These are phyloP conservation scores for Drosophila obscura DNA, from an alignment of 1,140 invertebrate species.

Conservation along the genomic window DNA sequence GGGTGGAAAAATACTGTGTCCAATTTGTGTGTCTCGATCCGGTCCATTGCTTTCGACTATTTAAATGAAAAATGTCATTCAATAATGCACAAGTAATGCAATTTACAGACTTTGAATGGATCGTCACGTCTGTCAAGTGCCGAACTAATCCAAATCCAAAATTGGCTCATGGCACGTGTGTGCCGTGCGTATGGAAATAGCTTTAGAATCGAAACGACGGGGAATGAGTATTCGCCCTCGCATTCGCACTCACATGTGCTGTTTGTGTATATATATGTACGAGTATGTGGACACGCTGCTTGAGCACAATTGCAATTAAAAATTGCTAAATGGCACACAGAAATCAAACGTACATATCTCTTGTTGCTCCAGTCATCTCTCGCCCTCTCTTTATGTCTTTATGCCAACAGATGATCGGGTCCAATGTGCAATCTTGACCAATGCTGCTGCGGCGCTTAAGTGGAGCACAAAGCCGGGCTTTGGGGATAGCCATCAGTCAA, in stretches of 20 bases:
- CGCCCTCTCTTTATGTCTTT: conserved; percentile 3
- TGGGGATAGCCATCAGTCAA: conserved; percentile 2
- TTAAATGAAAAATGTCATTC: conserved; percentile 7
- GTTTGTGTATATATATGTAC: not conserved
- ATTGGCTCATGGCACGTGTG: conserved; percentile 33
- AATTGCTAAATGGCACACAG: conserved; percentile 32
- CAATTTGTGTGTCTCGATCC: not conserved
- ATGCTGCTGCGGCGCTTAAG: conserved; percentile 50
- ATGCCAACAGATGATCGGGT: conserved; percentile 65
- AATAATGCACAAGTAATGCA: not conserved
- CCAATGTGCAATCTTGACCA: conserved; percentile 59
- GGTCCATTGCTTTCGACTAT: not conserved
- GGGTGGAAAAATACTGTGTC: no score
- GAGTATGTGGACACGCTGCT: not conserved
- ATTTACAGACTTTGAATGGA: conserved; percentile 34
- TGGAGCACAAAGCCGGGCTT: conserved; percentile 38
- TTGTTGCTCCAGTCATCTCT: conserved; percentile 18
- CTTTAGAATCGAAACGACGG: conserved; percentile 28
- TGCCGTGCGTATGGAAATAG: conserved; percentile 1
- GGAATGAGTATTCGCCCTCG: conserved; percentile 1
- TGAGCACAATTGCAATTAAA: conserved; percentile 28
- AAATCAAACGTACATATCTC: conserved; percentile 12
- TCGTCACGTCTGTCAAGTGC: conserved; percentile 41
- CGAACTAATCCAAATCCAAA: conserved; percentile 38
- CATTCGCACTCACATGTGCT: not conserved